Evolutionary conservation across 2,113 vertebrate species (phyloP).

Genomic region (Leuciscus idus): DNA sequence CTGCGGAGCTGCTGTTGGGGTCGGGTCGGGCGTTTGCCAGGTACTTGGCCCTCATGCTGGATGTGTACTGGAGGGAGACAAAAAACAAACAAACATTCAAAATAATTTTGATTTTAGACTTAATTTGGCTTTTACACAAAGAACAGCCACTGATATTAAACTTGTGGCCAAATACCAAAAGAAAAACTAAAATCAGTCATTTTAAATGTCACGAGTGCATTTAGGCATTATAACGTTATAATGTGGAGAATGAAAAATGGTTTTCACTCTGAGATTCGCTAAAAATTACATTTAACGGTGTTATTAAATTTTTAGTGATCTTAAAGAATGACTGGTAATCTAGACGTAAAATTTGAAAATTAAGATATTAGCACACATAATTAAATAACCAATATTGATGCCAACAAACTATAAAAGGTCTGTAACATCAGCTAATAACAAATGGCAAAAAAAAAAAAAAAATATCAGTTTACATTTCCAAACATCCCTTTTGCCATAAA

Average conservation of each 20-base stretch:
- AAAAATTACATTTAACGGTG: background rate
- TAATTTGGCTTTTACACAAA: background rate
- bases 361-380: background rate
- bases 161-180: no score
- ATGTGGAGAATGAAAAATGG: no score
- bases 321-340: background rate
- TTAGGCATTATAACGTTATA: no score
- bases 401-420: background rate
- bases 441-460: background rate
- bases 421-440: background rate
- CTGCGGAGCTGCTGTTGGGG: conserved; percentile 73
- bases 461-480: no score
- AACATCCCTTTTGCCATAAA: no score
- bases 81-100: background rate
- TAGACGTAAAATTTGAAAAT: background rate
- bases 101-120: background rate
- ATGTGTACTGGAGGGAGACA: conserved; percentile 89
- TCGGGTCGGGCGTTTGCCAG: conserved; percentile 92
- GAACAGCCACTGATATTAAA: background rate
- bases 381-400: background rate
- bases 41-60: conserved; percentile 99
- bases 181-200: no score
- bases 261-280: no score
- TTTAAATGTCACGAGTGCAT: no score
- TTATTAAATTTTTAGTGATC: background rate